Percentiles rank a stretch among this genome's conserved stretches.
These are phyloP conservation scores for Siniperca knerii DNA, from an alignment of 2,113 vertebrate species.

Conservation along the genomic window DNA sequence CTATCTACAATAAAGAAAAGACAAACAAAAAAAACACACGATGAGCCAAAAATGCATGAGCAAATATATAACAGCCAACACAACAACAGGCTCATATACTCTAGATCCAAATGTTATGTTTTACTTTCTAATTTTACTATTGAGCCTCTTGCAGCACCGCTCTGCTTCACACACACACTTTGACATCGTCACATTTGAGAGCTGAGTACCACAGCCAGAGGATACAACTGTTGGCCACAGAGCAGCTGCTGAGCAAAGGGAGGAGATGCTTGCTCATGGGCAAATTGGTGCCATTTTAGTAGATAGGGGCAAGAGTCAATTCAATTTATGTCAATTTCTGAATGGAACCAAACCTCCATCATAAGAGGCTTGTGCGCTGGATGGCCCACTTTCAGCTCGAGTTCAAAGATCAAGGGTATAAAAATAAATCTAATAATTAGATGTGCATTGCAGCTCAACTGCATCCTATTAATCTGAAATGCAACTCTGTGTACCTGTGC, in stretches of 20 bases:
- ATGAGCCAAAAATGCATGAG: no score
- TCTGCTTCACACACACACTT: not conserved
- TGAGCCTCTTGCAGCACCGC: not conserved
- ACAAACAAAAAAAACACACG: no score
- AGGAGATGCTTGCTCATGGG: not conserved
- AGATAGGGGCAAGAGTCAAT: not conserved
- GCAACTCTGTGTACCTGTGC: not conserved
- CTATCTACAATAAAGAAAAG: not conserved
- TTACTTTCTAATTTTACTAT: not conserved
- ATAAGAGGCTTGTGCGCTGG: conserved; percentile 20
- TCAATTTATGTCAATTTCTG: not conserved
- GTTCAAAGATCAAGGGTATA: conserved; percentile 28
- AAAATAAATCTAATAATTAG: conserved; percentile 29
- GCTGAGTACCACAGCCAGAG: not conserved
- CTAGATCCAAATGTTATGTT: no score
- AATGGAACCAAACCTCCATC: not conserved
- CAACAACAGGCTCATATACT: no score
- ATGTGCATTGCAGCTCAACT: conserved; percentile 19
- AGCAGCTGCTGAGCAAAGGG: not conserved
- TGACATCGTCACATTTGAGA: not conserved
- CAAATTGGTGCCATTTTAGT: not conserved
- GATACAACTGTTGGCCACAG: not conserved
- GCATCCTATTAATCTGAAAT: conserved; percentile 25
- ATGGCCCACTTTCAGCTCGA: conserved; percentile 6
- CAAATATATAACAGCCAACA: no score